Evolutionary conservation across 2,888 invertebrate species (phyloP), one percentile per base, ranked within the genome.

Genomic region (Oscheius myriophilus): DNA sequence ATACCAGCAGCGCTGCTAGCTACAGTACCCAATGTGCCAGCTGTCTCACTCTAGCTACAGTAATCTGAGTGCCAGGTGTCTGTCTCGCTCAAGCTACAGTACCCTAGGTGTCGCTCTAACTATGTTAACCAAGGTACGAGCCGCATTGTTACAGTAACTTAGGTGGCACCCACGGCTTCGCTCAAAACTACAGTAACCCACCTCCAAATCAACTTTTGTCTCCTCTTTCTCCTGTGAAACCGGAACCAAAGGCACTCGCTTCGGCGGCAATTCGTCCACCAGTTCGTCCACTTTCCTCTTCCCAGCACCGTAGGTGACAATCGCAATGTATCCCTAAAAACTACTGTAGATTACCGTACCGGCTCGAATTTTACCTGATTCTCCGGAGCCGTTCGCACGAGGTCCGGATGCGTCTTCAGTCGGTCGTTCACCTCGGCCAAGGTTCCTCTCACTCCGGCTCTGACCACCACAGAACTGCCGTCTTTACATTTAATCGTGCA

Each of bases 381-480:
- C 65, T 80, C 78, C 11, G 78, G 73, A 1, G 80, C 72, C 1
- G 77, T 80, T 70, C 80, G 65, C 18, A 80, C 68, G 18, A 80
- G 67, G 70, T 78, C 77, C 2, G 80, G 80, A 26, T 70, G 26
- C 0, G 67, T 69, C 59, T 76, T 78, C 33, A 78, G 67, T 16
- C 78, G 74, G 39, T 76, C 78, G 52, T 78, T 78, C 58, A 78
- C 68, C 73, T 80, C 80, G 1, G 72, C 71, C 18, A 80, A 70
- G 39, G 64, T 72, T 42, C 78, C 80, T 53, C 69, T 64, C 11
- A 80, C 72, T 21, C 80, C 80, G 0, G 78, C 71, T 57, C 80
- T 59, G n/a, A 79, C 66, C 2, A 74, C 64, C 42, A 72, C 64
- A 52, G 76, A 75, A 11, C 65, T 61, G 7, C 78, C 80, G 61